Conservation (phyloP, 2,888 invertebrate species). For the Bursaphelenchus okinawaensis region DNA sequence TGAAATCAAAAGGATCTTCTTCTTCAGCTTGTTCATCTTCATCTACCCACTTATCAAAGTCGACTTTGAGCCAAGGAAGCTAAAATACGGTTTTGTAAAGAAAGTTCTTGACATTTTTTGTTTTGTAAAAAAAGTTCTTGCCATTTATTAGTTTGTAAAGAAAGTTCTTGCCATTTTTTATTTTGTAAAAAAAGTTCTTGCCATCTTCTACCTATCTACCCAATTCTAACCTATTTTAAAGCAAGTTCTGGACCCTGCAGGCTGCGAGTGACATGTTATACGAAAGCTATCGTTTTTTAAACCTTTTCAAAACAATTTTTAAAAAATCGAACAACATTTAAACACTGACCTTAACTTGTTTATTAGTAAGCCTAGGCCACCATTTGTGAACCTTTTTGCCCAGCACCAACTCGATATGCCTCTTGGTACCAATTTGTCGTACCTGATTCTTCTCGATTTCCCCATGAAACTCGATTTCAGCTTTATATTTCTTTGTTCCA, state of each 20-base stretch:
- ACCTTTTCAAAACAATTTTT: no score
- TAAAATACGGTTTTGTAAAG: slow-evolving; percentile 30
- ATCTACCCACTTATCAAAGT: slow-evolving; percentile 95
- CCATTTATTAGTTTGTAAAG: no score
- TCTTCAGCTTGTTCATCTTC: slow-evolving; percentile 82
- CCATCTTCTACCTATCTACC: no score
- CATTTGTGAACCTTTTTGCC: slow-evolving; percentile 60
- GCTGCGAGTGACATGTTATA: not conserved
- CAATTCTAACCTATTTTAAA: not conserved
- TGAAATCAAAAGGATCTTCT: slow-evolving; percentile 57
- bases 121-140: no score
- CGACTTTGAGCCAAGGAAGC: slow-evolving; percentile 81
- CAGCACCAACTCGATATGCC: slow-evolving; percentile 58
- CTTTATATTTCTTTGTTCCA: slow-evolving; percentile 75
- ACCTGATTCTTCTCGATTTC: slow-evolving; percentile 66
- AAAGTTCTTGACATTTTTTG: no score
- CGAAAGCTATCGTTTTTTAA: no score
- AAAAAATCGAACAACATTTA: not conserved
- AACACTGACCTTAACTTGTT: slow-evolving; percentile 63
- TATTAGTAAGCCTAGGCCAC: slow-evolving; percentile 61
- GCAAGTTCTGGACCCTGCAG: no score
- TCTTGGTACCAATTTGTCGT: slow-evolving; percentile 35
- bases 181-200: no score
- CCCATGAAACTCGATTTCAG: slow-evolving; percentile 77
- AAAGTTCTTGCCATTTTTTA: no score